Percentiles rank a stretch among this genome's conserved stretches.
Conservation (phyloP, 2,113 vertebrate species). For the Baryphthengus martii region DNA sequence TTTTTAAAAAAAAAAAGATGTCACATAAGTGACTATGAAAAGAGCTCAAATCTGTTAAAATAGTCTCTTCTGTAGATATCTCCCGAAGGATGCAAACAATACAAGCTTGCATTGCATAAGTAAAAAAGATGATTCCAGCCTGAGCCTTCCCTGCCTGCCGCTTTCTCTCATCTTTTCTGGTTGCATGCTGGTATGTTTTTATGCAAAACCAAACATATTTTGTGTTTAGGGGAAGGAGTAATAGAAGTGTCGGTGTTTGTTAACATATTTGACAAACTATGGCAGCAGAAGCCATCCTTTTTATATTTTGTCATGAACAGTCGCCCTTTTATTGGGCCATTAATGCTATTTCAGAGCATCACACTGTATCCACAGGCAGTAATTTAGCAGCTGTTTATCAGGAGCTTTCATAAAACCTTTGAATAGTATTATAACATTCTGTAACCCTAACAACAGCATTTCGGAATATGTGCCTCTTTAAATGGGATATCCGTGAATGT, state of each 20-base stretch:
- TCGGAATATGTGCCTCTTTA: conserved; percentile 63
- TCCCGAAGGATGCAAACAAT: background rate
- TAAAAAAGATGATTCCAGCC: fast-evolving
- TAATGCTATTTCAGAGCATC: conserved; percentile 65
- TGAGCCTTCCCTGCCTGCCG: background rate
- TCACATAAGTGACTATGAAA: fast-evolving
- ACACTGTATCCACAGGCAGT: conserved; percentile 43
- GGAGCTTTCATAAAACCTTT: conserved; percentile 66
- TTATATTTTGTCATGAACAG: conserved; percentile 62
- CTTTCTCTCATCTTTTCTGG: background rate
- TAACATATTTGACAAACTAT: conserved; percentile 66
- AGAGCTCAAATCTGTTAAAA: background rate
- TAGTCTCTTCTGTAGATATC: background rate
- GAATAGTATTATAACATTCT: conserved; percentile 59
- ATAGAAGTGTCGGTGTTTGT: conserved; percentile 46
- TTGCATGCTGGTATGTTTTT: background rate
- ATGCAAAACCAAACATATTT: conserved; percentile 22
- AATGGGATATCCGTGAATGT: conserved; percentile 71
- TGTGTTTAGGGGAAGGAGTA: conserved; percentile 21
- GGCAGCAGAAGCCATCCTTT: conserved; percentile 51
- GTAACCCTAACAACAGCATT: conserved; percentile 65
- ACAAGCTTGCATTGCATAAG: background rate
- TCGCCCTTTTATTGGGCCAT: conserved; percentile 65
- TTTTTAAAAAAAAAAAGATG: background rate
- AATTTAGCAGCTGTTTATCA: conserved; percentile 73